phyloP scores from a whole-genome alignment of 2,888 invertebrate genomes.

The Conchocele bisecta region DNA sequence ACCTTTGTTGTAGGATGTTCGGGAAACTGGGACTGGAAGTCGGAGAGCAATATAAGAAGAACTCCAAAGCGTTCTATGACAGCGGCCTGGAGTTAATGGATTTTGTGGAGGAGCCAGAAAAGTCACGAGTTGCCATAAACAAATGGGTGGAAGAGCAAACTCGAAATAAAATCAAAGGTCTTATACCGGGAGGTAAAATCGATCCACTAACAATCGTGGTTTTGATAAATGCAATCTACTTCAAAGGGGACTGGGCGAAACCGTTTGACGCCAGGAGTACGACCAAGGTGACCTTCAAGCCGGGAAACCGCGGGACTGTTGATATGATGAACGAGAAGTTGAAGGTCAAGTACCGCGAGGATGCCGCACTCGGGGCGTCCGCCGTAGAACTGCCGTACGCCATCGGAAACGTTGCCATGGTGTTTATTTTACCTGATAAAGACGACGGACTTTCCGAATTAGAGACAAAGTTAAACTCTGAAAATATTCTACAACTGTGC shows the following conservation, averaged over 20 bases:
- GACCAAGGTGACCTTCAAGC: conserved; percentile 85
- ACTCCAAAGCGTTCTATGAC: conserved; percentile 39
- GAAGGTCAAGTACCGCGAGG: conserved; percentile 85
- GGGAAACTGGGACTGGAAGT: conserved; percentile 42
- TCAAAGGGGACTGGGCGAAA: conserved; percentile 83
- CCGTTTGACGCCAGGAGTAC: conserved; percentile 86
- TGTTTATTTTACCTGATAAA: conserved; percentile 50
- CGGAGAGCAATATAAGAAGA: conserved; percentile 23
- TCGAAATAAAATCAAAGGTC: conserved; percentile 90
- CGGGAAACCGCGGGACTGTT: conserved; percentile 65
- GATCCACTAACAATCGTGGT: conserved; percentile 77
- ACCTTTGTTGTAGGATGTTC: too few relatives aligned
- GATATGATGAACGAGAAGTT: conserved; percentile 88
- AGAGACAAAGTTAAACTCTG: conserved; percentile 30
- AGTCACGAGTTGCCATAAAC: conserved; percentile 87
- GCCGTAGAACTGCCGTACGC: conserved; percentile 89
- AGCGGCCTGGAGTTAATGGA: conserved; percentile 78
- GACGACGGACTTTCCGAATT: conserved; percentile 46
- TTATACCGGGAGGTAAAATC: conserved; percentile 86
- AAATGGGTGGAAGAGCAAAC: conserved; percentile 92
- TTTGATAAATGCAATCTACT: conserved; percentile 84
- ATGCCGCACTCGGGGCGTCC: conserved; percentile 88
- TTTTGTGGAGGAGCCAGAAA: conserved; percentile 75
- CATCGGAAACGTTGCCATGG: conserved; percentile 30
- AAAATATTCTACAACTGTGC: neutral